Base-by-base conservation (phyloP, 2,113 vertebrate genomes). In the Felis chaus region DNA sequence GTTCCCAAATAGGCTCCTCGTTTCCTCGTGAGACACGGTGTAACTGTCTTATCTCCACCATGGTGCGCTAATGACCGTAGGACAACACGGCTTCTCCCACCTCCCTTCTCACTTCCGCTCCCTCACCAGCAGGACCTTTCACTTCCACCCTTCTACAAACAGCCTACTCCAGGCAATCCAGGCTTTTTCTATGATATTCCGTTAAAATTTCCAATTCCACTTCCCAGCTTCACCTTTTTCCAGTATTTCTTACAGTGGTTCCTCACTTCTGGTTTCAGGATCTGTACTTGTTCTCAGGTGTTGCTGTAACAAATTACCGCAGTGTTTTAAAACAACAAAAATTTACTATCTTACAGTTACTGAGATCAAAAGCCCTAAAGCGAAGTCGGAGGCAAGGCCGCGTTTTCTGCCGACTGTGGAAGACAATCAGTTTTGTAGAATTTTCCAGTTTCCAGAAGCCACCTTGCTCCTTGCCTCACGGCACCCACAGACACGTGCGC, bases 41-140 rank as follows among this genome's bases (percentile, higher is more conserved):
- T 23, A 31, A 13, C 33, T 0, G 78, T 55, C 19, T 0, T 2
- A 23, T 14, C 18, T 53, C 18, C 3, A 1, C 18, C 3, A 6
- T 3, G 31, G 78, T 53, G 31, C 4, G 48, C 7, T n/a, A 1
- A n/a, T 6, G 31, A 23, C 1, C 1, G 5, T 12, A 7, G 31
- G 7, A 4, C 1, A 11, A 7, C 13, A 23, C 21, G 19, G 31
- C 33, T 23, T 80, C 78, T 18, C 13, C 48, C 31, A 1, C 48
- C 31, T 13, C 48, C 3, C 18, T 33, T 12, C 11, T 48, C 50
- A n/a, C 48, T 21, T n/a, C 41, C 1, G 8, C 48, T 41, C 27
- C 25, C 18, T 53, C 7, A 9, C 41, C 41, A 76, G 13, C 73
- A 29, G 39, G 29, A 23, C 19, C 45, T 9, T 33, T 33, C 33